Conservation (phyloP, 2,888 invertebrate genomes). For the Slavum lentiscoides region DNA sequence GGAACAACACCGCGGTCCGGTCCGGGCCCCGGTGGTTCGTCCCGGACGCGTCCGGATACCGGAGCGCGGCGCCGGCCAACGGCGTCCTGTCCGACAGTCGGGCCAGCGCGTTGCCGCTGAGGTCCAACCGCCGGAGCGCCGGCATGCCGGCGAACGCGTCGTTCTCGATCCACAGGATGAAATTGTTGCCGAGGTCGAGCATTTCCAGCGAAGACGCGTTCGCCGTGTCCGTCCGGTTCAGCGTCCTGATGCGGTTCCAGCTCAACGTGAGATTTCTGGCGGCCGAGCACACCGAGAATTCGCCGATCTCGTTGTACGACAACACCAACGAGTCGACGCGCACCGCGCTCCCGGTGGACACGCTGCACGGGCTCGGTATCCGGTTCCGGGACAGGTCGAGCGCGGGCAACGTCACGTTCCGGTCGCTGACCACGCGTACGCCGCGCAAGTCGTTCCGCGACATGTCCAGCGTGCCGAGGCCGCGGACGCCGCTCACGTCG, state of each 20-base stretch:
- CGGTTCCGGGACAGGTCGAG: slow-evolving; percentile 25
- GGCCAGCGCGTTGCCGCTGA: slow-evolving; percentile 15
- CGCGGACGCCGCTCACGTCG: not conserved
- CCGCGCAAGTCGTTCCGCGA: not conserved
- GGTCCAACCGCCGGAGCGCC: slow-evolving; percentile 34
- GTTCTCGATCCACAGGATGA: slow-evolving; percentile 42
- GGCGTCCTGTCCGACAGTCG: slow-evolving; percentile 10
- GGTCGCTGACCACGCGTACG: not conserved
- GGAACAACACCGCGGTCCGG: not conserved
- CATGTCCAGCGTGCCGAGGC: not conserved
- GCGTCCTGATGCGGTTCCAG: slow-evolving; percentile 21
- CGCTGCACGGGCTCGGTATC: slow-evolving; percentile 7
- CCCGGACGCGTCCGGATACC: slow-evolving; percentile 24
- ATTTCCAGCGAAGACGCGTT: slow-evolving; percentile 26
- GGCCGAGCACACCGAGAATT: slow-evolving; percentile 13
- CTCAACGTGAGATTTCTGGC: slow-evolving; percentile 7
- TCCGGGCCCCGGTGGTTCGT: slow-evolving; percentile 2
- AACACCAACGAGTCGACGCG: not conserved
- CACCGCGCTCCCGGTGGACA: not conserved
- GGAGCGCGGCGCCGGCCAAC: slow-evolving; percentile 4
- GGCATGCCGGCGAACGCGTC: slow-evolving; percentile 28
- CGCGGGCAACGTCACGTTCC: not conserved
- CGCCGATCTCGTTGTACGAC: slow-evolving; percentile 7
- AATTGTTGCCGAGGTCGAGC: slow-evolving; percentile 18
- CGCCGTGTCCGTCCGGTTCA: slow-evolving; percentile 23